Base-by-base conservation (phyloP, 92 coral and sea anemone genomes). In the Metridium senile region DNA sequence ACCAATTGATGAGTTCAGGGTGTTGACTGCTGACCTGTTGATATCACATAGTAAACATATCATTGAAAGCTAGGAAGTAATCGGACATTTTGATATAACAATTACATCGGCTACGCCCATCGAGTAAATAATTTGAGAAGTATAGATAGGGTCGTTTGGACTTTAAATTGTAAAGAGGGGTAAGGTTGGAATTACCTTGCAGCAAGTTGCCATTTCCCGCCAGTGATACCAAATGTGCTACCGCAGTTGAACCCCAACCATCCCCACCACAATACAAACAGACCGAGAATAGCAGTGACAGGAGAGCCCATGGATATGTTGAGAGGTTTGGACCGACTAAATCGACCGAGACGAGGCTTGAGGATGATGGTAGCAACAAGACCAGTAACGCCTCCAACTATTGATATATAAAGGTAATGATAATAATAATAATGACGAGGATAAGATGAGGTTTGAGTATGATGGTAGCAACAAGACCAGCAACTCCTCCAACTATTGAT, bases 191-290 rank as follows among this genome's bases (percentile, higher is more conserved):
- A n/a, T n/a, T n/a, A 88, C 93, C 90, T 89, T 23, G 95, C 91
- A 18, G 89, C 91, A 17, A 90, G 89, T 71, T 90, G 86, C 91
- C 85, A 82, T 80, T 84, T 81, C 26, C 89, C 93, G 26, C 98
- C 98, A 58, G 87, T 90, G 54, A 90, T 90, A 0, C 98, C 98
- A 85, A 93, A 93, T 32, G 95, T 90, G 74, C 98, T 93, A 21
- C 98, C 98, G 51, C 98, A 93, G 82, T 93, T 93, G 77, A 93
- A 93, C 19, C 98, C 98, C 34, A 93, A 91, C 98, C 98, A 93
- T 25, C 98, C 98, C 98, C 98, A 93, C 98, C 98, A 93, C 58
- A 93, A 45, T 70, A 93, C 90, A 51, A 93, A 93, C 72, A 90
- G 89, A 22, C 98, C 98, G 11, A 93, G 86, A 28, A 93, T 59